Conservation (phyloP, 2,888 invertebrate species). For the Proisotoma minuta region DNA sequence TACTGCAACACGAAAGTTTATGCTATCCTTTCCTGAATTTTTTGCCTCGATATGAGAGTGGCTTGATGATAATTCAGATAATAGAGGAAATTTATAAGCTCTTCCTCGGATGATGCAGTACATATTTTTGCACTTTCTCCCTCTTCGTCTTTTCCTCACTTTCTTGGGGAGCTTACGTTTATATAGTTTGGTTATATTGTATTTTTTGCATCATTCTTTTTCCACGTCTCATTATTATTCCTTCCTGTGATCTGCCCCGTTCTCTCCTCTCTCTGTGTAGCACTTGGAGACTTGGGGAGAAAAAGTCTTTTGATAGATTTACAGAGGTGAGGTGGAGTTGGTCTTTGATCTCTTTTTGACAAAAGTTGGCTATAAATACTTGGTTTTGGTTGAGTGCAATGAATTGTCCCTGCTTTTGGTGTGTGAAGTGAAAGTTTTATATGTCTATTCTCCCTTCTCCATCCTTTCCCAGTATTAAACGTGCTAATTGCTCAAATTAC, state of each 20-base stretch:
- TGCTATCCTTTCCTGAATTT: too few relatives aligned
- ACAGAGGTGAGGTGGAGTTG: slow-evolving; percentile 3
- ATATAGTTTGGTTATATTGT: background rate
- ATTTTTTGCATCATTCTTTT: background rate
- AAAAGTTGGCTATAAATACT: background rate
- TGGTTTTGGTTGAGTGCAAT: slow-evolving; percentile 3
- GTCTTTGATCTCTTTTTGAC: background rate
- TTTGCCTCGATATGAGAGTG: too few relatives aligned
- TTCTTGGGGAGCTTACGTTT: background rate
- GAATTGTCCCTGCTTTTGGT: background rate
- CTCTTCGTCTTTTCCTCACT: background rate
- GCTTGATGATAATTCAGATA: slow-evolving; percentile 1
- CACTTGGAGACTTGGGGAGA: background rate
- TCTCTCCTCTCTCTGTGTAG: background rate
- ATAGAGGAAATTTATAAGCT: slow-evolving; percentile 2
- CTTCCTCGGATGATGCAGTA: background rate
- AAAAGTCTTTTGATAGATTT: background rate
- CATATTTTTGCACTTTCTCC: slow-evolving; percentile 5
- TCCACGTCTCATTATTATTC: background rate
- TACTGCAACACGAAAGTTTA: too few relatives aligned
- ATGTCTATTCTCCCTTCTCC: too few relatives aligned
- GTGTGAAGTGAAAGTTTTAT: too few relatives aligned
- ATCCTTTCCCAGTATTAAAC: slow-evolving; percentile 1
- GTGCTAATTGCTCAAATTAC: slow-evolving; percentile 6
- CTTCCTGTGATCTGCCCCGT: background rate